A percentile compares a stretch with the other conserved stretches of the same genome.
These are phyloP conservation scores for Sarcoramphus papa DNA, from an alignment of 2,797 vertebrate genomes.

Conservation along the genomic window DNA sequence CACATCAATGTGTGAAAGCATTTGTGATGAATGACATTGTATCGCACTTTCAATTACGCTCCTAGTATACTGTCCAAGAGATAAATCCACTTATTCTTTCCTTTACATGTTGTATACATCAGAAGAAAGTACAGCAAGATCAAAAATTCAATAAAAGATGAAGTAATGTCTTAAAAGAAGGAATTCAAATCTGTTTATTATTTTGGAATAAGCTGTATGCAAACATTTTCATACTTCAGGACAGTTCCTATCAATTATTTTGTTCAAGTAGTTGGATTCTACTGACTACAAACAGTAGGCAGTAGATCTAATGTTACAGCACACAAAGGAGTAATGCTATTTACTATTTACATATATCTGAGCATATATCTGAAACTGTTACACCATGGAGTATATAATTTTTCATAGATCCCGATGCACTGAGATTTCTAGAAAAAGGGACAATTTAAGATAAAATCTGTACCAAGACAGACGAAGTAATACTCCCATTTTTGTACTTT, in stretches of 20 bases:
- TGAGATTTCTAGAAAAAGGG: neutral
- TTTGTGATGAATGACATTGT: neutral
- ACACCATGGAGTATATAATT: neutral
- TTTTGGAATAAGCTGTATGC: neutral
- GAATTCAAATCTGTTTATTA: neutral
- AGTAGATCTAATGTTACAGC: neutral
- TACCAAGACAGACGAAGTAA: neutral
- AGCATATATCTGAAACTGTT: neutral
- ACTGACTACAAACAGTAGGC: neutral
- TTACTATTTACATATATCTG: neutral
- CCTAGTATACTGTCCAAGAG: neutral
- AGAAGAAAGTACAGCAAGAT: neutral
- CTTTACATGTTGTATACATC: neutral
- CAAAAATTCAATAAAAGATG: neutral
- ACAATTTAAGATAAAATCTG: neutral
- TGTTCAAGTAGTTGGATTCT: neutral
- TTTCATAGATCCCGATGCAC: neutral
- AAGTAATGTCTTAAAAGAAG: neutral
- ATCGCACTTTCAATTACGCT: neutral
- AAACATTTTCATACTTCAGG: neutral
- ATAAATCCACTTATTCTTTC: neutral
- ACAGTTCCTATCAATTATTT: neutral
- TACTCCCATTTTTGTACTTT: neutral
- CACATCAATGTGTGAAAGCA: neutral
- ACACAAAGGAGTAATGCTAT: neutral